Conservation (phyloP, 2,797 vertebrate genomes). For the Benthosema pterotum region DNA sequence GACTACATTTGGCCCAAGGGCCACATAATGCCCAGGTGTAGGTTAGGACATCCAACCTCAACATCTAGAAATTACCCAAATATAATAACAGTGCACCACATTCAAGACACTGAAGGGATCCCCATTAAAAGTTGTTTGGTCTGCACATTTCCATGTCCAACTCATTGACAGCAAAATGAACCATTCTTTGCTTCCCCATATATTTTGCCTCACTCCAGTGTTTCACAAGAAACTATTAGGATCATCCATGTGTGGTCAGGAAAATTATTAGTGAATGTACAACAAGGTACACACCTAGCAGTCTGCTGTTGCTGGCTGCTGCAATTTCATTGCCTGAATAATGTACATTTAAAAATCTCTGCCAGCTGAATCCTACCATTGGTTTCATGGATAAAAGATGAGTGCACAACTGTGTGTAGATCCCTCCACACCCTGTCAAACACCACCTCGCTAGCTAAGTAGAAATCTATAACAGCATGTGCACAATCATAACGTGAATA, state of each 20-base stretch:
- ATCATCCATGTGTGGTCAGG: background rate
- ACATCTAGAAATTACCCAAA: no score
- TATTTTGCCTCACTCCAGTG: background rate
- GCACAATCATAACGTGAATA: no score
- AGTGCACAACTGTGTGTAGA: conserved; percentile 18
- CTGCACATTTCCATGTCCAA: no score
- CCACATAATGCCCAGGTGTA: no score
- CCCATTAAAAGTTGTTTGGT: no score
- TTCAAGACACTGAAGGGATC: no score
- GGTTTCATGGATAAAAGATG: conserved; percentile 58
- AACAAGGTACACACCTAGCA: conserved; percentile 16
- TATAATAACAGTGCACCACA: no score
- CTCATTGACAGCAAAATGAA: no score
- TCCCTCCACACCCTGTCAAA: conserved; percentile 8
- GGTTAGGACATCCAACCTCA: no score
- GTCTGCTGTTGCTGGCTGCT: conserved; percentile 6
- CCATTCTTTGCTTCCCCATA: background rate
- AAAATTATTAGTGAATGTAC: background rate
- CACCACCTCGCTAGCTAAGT: conserved; percentile 3
- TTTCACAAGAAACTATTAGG: background rate
- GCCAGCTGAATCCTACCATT: conserved; percentile 35
- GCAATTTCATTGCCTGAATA: conserved; percentile 23
- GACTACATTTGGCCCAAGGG: no score
- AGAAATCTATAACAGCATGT: background rate
- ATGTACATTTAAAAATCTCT: conserved; percentile 49